Evolutionary conservation across 2,888 invertebrate genomes (phyloP), one percentile per base, ranked within the genome.

Genomic region (Gasteruption jaculator): DNA sequence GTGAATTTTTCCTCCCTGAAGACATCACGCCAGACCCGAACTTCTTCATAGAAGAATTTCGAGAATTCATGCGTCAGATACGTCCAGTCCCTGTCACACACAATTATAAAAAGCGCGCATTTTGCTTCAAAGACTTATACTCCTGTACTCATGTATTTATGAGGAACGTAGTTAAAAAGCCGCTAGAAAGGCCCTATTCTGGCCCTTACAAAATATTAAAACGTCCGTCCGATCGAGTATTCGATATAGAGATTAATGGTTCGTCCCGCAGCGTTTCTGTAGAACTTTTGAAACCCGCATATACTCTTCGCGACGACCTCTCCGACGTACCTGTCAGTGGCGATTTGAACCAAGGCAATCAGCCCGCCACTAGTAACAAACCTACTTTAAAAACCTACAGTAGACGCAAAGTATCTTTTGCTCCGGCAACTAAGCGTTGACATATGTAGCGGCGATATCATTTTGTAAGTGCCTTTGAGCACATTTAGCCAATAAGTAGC

Each of bases 171-270:
- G 43, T 39, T 7, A 38, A 37, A 31, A 38, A 38, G 18, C 36
- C 50, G 0, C 38, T 52, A 3, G 42, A 49, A 14, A 48, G 32
- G 36, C 53, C 56, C 37, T 60, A 53, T 45, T 44, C 38, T 41
- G 49, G 50, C 32, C 55, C 54, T 6, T 41, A 49, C 34, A 43
- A 48, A 30, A 42, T 56, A 1, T 7, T 52, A 16, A 33, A 45
- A 6, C 43, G 45, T 6, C 31, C 38, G 4, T 22, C 33, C n/a
- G 43, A 52, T 15, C 26, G 42, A 15, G 32, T 46, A 4, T 48
- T 22, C 25, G 33, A 33, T 12, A 40, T 49, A 8, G 30, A 43
- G 1, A 20, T 49, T 7, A 38, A 47, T 12, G 45, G 40, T 6
- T 6, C 7, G 8, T 25, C 39, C 1, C 25, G 24, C 14, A 35